phyloP scores from a whole-genome alignment of 2,888 invertebrate species.

The Cheilosia vernalis region DNA sequence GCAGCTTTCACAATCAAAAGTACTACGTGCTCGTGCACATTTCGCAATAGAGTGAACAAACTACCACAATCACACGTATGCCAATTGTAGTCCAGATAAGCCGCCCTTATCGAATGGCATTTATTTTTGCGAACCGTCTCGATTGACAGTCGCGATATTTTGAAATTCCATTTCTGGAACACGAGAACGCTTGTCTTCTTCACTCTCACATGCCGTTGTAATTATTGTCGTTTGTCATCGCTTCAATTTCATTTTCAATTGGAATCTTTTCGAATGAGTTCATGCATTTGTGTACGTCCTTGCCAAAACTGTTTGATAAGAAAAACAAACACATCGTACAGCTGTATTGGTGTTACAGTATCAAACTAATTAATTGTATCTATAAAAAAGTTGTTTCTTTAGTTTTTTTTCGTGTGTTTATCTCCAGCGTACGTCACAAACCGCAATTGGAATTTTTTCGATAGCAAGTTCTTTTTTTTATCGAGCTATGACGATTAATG shows the following conservation, averaged over 20 bases:
- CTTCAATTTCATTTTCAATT: conserved; percentile 48
- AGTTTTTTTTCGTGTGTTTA: conserved; percentile 16
- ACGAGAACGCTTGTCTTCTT: conserved; percentile 1
- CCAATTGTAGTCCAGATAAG: conserved; percentile 34
- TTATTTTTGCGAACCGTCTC: not conserved
- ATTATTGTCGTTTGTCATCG: conserved; percentile 22
- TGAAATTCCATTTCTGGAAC: conserved; percentile 40
- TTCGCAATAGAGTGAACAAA: not conserved
- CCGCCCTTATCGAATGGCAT: not conserved
- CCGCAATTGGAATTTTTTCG: conserved; percentile 16
- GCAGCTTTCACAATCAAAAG: not conserved
- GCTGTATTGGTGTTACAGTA: conserved; percentile 7
- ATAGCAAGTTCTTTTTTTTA: conserved; percentile 23
- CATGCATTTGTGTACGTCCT: conserved; percentile 44
- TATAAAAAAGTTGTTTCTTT: conserved; percentile 3
- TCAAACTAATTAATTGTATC: conserved; percentile 50
- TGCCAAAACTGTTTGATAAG: conserved; percentile 66
- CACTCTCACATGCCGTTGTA: not conserved
- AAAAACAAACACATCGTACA: conserved; percentile 5
- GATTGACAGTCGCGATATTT: conserved; percentile 4
- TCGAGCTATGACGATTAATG: conserved; percentile 21
- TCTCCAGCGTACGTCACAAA: conserved; percentile 49
- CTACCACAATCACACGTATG: conserved; percentile 27
- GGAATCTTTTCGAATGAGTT: conserved; percentile 16
- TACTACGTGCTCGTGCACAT: conserved; percentile 54